phyloP scores from a whole-genome alignment of 2,888 invertebrate genomes.

The Drosophila lacicola region DNA sequence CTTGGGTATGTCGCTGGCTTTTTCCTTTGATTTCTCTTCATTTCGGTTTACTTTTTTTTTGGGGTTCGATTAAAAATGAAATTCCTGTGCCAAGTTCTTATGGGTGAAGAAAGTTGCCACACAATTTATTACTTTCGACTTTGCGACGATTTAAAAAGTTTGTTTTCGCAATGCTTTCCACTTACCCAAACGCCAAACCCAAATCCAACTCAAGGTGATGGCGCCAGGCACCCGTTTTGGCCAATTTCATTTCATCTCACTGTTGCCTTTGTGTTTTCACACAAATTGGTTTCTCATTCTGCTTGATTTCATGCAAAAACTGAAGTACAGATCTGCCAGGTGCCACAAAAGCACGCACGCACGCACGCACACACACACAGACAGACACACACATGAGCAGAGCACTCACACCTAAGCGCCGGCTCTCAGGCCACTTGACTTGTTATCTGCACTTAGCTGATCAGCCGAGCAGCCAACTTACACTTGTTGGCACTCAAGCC shows the following conservation, averaged over 20 bases:
- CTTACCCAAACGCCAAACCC: constrained; percentile 23
- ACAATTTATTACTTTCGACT: constrained; percentile 65
- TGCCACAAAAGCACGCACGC: constrained; percentile 32
- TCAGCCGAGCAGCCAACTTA: constrained; percentile 68
- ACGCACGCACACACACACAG: constrained; percentile 1
- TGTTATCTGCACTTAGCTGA: constrained; percentile 76
- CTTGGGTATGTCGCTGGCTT: constrained; percentile 50
- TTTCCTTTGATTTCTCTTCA: constrained; percentile 32
- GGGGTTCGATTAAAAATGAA: constrained; percentile 51
- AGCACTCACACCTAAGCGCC: constrained; percentile 29
- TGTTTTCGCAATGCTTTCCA: constrained; percentile 45
- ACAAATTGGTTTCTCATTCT: constrained; percentile 76
- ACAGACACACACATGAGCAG: background rate
- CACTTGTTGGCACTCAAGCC: constrained; percentile 74
- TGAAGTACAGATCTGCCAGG: constrained; percentile 61
- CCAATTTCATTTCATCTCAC: constrained; percentile 64
- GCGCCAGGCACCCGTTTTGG: constrained; percentile 50
- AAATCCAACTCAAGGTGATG: constrained; percentile 35
- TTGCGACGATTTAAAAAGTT: constrained; percentile 64
- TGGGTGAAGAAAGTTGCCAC: constrained; percentile 40
- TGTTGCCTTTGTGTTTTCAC: constrained; percentile 62
- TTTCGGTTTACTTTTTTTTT: background rate
- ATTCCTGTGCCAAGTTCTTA: constrained; percentile 47
- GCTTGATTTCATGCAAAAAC: constrained; percentile 76
- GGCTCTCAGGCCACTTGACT: constrained; percentile 67